Conservation (phyloP, 2,888 invertebrate genomes). For the Incurvaria masculella region DNA sequence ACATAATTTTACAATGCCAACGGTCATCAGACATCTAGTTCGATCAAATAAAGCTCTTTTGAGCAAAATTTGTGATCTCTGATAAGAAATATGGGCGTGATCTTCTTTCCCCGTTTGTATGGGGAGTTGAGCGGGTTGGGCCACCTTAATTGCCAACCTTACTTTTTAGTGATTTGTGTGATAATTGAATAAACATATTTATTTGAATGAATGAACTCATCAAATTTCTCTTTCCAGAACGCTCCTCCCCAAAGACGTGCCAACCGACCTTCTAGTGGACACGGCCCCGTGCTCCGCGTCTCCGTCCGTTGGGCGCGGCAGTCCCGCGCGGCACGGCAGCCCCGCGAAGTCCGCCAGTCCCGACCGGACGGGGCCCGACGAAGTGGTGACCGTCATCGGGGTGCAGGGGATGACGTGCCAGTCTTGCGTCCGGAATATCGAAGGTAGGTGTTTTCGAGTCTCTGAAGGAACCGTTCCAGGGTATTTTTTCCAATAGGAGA, state of each 20-base stretch:
- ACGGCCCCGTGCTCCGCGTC: conserved; percentile 24
- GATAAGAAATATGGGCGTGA: too few relatives aligned
- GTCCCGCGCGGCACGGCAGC: background rate
- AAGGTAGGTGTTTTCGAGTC: too few relatives aligned
- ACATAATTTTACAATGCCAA: too few relatives aligned
- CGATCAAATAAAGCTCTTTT: too few relatives aligned
- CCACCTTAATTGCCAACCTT: too few relatives aligned
- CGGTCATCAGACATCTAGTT: too few relatives aligned
- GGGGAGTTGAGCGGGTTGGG: too few relatives aligned
- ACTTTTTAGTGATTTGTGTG: background rate
- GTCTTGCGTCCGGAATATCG: conserved; percentile 86
- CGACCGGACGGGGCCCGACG: conserved; percentile 24
- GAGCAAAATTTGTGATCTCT: too few relatives aligned
- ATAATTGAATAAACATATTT: background rate
- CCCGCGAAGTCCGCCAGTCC: conserved; percentile 16
- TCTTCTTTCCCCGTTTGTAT: too few relatives aligned
- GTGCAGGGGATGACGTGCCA: conserved; percentile 88
- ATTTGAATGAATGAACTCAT: background rate
- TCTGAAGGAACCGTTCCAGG: too few relatives aligned
- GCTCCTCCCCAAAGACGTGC: conserved; percentile 39
- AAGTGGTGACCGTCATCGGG: conserved; percentile 30
- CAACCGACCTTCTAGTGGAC: conserved; percentile 42
- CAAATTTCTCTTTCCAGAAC: conserved; percentile 26
- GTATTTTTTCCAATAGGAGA: too few relatives aligned
- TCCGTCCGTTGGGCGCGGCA: background rate